Percentiles rank a stretch among this genome's conserved stretches.
Evolutionary conservation across 2,113 vertebrate species (phyloP).

Genomic region (Dasyurus viverrinus): DNA sequence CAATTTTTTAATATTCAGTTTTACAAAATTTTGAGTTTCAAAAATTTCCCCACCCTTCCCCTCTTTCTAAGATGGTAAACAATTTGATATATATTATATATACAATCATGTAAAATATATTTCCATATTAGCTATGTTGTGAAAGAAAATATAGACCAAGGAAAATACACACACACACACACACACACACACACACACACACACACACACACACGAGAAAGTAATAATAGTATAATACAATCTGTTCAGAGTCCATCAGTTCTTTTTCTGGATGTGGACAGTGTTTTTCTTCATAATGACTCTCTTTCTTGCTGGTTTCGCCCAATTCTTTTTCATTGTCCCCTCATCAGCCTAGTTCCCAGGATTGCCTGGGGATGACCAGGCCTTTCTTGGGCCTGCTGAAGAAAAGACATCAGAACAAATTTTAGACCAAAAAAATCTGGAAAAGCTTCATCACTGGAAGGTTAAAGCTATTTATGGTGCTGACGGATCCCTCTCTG

Average conservation of each 20-base stretch:
- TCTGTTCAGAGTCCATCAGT: neutral
- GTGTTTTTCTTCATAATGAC: neutral
- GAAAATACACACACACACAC: neutral
- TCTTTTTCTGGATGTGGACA: neutral
- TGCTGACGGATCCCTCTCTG: neutral
- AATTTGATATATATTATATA: neutral
- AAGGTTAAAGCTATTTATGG: slow-evolving; percentile 58
- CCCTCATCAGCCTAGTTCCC: neutral
- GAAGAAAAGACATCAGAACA: neutral
- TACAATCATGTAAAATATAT: neutral
- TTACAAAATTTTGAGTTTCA: neutral
- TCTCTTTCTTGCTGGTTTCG: neutral
- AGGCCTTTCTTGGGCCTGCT: neutral
- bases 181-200: neutral
- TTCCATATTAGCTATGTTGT: neutral
- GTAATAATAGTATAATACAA: neutral
- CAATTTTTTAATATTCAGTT: neutral
- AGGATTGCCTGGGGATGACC: neutral
- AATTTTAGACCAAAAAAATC: slow-evolving; percentile 9
- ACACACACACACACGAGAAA: neutral
- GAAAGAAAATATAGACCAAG: neutral
- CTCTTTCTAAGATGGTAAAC: neutral
- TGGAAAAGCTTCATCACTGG: slow-evolving; percentile 29
- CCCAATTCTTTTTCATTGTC: neutral
- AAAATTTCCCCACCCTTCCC: neutral